Percentiles rank a stretch among this genome's conserved stretches.
Evolutionary conservation across 2,888 invertebrate species (phyloP).

Genomic region (Zaprionus bogoriensis): DNA sequence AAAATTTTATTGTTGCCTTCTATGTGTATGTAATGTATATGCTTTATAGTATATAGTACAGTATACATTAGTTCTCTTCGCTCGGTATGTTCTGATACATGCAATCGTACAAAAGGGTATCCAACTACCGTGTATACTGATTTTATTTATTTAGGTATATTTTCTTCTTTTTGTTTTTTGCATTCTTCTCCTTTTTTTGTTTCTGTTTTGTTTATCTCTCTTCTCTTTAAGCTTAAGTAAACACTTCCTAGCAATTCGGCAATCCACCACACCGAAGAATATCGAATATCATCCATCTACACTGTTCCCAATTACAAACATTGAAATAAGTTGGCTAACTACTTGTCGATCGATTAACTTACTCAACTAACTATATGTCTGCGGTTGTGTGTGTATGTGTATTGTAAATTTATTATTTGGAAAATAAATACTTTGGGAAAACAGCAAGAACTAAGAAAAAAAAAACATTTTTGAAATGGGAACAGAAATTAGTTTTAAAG

Average conservation of each 20-base stretch:
- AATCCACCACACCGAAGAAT: slow-evolving; percentile 30
- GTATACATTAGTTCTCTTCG: slow-evolving; percentile 29
- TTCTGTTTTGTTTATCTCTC: slow-evolving; percentile 9
- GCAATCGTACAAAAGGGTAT: slow-evolving; percentile 4
- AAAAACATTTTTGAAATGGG: slow-evolving; percentile 35
- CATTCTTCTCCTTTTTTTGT: slow-evolving; percentile 20
- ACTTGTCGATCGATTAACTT: slow-evolving; percentile 24
- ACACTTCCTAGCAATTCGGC: slow-evolving; percentile 43
- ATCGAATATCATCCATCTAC: slow-evolving; percentile 46
- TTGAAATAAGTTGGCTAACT: slow-evolving; percentile 67
- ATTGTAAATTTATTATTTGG: slow-evolving; percentile 41
- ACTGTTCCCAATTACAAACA: slow-evolving; percentile 48
- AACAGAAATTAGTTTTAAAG: slow-evolving; percentile 21
- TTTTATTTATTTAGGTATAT: slow-evolving; percentile 21
- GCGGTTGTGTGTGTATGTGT: no score
- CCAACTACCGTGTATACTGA: slow-evolving; percentile 5
- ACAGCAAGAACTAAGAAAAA: slow-evolving; percentile 19
- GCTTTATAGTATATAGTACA: slow-evolving; percentile 57
- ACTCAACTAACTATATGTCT: slow-evolving; percentile 20
- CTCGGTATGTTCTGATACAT: slow-evolving; percentile 28
- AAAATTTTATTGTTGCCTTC: slow-evolving; percentile 59
- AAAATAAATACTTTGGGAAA: slow-evolving; percentile 64
- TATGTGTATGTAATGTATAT: slow-evolving; percentile 41
- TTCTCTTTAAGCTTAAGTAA: slow-evolving; percentile 49
- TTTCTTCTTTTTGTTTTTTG: slow-evolving; percentile 9